Evolutionary conservation across 1,140 invertebrate species (phyloP), one percentile per base, ranked within the genome.

Genomic region (Panulirus ornatus): DNA sequence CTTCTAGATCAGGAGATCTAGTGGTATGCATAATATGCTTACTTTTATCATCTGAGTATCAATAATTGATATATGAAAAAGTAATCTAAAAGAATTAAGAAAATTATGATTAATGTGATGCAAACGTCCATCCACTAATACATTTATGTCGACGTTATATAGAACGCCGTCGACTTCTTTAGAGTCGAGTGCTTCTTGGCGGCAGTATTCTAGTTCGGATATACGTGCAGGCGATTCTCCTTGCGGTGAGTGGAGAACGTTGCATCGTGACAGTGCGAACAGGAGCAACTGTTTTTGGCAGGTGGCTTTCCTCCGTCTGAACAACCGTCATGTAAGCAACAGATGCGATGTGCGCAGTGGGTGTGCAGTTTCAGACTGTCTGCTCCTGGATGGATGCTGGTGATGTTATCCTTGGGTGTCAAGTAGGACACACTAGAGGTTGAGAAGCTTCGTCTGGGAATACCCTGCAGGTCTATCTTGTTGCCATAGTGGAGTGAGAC

Each of bases 371-470:
- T 63, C 14, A 44, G 82, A 27, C 36, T 19, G 38, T 22, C 81
- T 70, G 14, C 40, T 40, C 40, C 27, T 19, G 30, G 27, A 40
- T 19, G n/a, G 51, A 16, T 83, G 9, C 36, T 38, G 9, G 63
- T 6, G 11, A 22, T n/a, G 27, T 38, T 44, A 14, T n/a, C 63
- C 9, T 51, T 51, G 38, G 42, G n/a, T 27, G 63, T 38, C 8
- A 84, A 66, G 38, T 71, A 84, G 42, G 82, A 66, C 36, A 84
- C 82, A 42, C 63, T 71, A 27, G 82, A 70, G 30, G 66, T 36
- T 8, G 82, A 84, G 6, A 40, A 22, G 38, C 82, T 84, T 14
- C 82, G 58, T 44, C 82, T 66, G 11, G 82, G 82, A 8, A 3
- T 19, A 2, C 82, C 40, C 19, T 42, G 30, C 9, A 42, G 34